Percentiles rank a stretch among this genome's conserved stretches.
These are phyloP conservation scores for Sesamia inferens DNA, from an alignment of 2,888 invertebrate genomes.

Conservation along the genomic window DNA sequence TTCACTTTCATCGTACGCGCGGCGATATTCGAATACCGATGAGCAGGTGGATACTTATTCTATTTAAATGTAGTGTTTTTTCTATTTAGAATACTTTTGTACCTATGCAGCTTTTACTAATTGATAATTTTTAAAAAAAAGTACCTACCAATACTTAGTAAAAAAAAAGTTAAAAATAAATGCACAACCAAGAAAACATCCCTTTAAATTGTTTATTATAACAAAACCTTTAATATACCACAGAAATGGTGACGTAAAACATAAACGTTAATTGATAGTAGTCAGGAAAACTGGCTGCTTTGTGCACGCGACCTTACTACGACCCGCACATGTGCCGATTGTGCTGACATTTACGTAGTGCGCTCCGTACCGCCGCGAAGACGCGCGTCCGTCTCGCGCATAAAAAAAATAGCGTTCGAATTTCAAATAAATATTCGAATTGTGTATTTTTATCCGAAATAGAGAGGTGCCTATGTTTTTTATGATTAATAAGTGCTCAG, in stretches of 20 bases:
- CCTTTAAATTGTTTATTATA: not conserved
- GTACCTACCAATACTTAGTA: not conserved
- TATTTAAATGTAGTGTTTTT: conserved; percentile 2
- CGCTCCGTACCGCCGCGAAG: conserved; percentile 84
- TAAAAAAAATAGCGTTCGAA: conserved; percentile 71
- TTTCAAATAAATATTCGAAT: conserved; percentile 67
- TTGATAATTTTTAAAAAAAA: too few relatives aligned
- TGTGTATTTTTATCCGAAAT: conserved; percentile 68
- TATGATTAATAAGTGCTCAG: conserved; percentile 56
- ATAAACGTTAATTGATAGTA: conserved; percentile 17
- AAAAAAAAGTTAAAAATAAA: not conserved
- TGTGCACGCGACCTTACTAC: conserved; percentile 75
- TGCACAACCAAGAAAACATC: too few relatives aligned
- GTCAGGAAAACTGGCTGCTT: conserved; percentile 71
- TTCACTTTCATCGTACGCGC: conserved; percentile 56
- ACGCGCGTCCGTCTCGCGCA: conserved; percentile 78
- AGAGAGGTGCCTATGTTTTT: conserved; percentile 72
- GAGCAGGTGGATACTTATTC: conserved; percentile 12
- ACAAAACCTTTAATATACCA: not conserved
- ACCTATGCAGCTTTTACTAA: not conserved
- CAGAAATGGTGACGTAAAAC: not conserved
- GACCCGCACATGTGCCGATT: conserved; percentile 88
- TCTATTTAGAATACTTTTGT: not conserved
- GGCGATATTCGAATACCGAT: conserved; percentile 40
- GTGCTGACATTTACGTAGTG: conserved; percentile 89